A percentile compares a stretch with the other conserved stretches of the same genome.
phyloP scores from a whole-genome alignment of 2,888 invertebrate genomes.

The Calliopum simillimum region DNA sequence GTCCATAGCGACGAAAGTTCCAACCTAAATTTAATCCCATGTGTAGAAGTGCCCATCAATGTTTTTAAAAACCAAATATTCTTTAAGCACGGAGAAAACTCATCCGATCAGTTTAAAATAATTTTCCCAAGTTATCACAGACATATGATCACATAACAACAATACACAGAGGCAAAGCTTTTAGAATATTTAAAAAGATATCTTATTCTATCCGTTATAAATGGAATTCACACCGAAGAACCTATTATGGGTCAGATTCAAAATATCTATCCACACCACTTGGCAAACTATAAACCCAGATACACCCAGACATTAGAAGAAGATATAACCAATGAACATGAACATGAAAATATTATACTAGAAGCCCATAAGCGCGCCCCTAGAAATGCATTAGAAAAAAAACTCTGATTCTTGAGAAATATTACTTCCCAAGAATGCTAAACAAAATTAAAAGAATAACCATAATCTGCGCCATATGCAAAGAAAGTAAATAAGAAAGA shows the following conservation, averaged over 20 bases:
- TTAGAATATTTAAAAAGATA: not conserved
- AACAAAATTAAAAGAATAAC: slow-evolving; percentile 31
- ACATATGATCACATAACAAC: slow-evolving; percentile 33
- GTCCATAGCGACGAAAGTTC: not conserved
- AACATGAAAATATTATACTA: slow-evolving; percentile 32
- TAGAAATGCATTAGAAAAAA: slow-evolving; percentile 40
- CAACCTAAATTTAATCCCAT: slow-evolving; percentile 34
- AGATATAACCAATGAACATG: slow-evolving; percentile 22
- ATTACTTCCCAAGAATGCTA: slow-evolving; percentile 34
- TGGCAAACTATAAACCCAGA: slow-evolving; percentile 36
- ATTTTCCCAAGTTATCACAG: slow-evolving; percentile 39
- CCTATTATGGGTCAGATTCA: slow-evolving; percentile 28
- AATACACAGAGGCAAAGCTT: not conserved
- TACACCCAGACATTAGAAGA: slow-evolving; percentile 28
- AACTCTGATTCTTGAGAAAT: slow-evolving; percentile 27
- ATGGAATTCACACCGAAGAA: slow-evolving; percentile 29
- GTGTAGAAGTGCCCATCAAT: slow-evolving; percentile 40
- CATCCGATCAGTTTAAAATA: slow-evolving; percentile 34
- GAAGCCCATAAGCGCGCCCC: slow-evolving; percentile 29
- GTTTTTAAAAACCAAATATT: slow-evolving; percentile 45
- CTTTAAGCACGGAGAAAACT: slow-evolving; percentile 26
- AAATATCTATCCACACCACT: slow-evolving; percentile 27
- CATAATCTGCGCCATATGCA: slow-evolving; percentile 36
- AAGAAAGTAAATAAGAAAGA: slow-evolving; percentile 42
- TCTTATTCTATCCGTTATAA: slow-evolving; percentile 27